Conservation (phyloP, 2,113 vertebrate species). For the Haemorhous mexicanus region DNA sequence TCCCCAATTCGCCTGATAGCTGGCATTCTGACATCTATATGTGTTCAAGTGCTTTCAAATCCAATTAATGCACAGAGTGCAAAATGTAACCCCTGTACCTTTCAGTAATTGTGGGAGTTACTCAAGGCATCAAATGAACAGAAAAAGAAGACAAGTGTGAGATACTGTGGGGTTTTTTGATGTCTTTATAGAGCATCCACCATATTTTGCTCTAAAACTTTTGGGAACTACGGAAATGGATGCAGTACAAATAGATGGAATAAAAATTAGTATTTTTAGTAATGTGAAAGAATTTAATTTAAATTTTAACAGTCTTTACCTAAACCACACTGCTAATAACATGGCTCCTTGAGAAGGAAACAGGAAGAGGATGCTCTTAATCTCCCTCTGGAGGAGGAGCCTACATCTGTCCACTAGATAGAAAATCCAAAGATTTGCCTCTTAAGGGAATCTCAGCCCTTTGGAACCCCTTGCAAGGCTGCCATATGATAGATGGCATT, state of each 20-base stretch:
- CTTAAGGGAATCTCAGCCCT: neutral
- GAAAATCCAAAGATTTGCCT: neutral
- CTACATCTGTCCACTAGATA: neutral
- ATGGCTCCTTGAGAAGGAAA: neutral
- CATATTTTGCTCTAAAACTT: neutral
- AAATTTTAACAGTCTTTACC: neutral
- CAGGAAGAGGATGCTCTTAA: neutral
- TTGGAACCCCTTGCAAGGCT: neutral
- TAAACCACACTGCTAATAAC: neutral
- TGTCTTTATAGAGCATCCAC: neutral
- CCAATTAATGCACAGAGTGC: slow-evolving; percentile 3
- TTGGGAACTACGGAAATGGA: neutral
- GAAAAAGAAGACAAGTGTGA: neutral
- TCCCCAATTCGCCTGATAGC: neutral
- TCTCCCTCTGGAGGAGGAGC: neutral
- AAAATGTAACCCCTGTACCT: neutral
- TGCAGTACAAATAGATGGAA: neutral
- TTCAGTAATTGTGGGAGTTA: neutral
- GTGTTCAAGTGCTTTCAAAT: slow-evolving; percentile 9
- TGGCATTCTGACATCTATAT: neutral
- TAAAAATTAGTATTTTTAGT: neutral
- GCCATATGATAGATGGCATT: neutral
- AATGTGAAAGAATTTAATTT: neutral
- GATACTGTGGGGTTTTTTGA: neutral
- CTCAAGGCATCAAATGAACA: neutral